These are phyloP conservation scores for Accipiter virgatus DNA, from an alignment of 2,113 vertebrate genomes.

Conservation along the genomic window DNA sequence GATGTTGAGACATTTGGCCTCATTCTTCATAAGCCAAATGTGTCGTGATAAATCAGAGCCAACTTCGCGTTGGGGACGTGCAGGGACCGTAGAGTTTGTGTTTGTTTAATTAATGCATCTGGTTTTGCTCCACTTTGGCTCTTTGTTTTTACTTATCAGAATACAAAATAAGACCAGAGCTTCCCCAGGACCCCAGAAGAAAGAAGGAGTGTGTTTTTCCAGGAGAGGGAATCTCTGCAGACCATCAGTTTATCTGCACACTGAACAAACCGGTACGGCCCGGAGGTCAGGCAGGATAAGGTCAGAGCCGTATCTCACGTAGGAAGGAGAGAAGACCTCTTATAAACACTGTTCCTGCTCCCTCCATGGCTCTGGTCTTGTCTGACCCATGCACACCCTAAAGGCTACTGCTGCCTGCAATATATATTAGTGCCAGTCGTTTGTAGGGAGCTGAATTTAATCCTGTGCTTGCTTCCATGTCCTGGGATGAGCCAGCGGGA, in stretches of 20 bases:
- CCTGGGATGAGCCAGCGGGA: background rate
- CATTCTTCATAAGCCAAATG: background rate
- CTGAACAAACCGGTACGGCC: background rate
- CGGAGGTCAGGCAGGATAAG: background rate
- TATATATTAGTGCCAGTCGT: background rate
- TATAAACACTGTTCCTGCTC: background rate
- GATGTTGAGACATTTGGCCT: background rate
- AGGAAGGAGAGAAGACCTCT: background rate
- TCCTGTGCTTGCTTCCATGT: background rate
- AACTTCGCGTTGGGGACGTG: background rate
- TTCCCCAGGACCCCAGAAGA: slow-evolving; percentile 3
- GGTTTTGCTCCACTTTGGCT: slow-evolving; percentile 42
- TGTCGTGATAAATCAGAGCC: slow-evolving; percentile 36
- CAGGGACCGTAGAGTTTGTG: background rate
- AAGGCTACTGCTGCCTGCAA: background rate
- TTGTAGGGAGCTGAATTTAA: background rate
- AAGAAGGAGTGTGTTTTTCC: background rate
- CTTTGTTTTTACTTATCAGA: slow-evolving; percentile 2
- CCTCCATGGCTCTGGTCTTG: background rate
- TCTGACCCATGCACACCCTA: background rate
- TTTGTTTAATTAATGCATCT: slow-evolving; percentile 39
- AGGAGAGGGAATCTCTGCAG: background rate
- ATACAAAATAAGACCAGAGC: background rate
- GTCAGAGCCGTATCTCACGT: fast-evolving
- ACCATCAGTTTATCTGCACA: background rate